phyloP scores from a whole-genome alignment of 2,797 vertebrate genomes.

The Melanotaenia maccullochi region DNA sequence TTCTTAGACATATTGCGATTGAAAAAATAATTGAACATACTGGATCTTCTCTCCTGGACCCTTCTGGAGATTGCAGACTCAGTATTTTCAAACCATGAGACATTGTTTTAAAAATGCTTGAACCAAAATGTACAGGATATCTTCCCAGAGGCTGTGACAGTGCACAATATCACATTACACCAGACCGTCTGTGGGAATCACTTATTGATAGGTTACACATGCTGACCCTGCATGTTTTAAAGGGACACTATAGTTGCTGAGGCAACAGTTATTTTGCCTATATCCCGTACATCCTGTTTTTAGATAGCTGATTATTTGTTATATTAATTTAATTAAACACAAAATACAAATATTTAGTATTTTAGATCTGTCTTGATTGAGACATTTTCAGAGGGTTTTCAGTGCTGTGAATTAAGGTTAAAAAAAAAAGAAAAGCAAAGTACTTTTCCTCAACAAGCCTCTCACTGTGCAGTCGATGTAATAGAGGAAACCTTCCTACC shows the following conservation, averaged over 20 bases:
- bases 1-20: slow-evolving; percentile 6
- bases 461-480: slow-evolving; percentile 18
- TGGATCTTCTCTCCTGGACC: neutral
- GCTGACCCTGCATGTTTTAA: slow-evolving; percentile 30
- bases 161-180: slow-evolving; percentile 48
- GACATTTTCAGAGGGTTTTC: neutral
- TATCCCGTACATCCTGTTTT: neutral
- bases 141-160: slow-evolving; percentile 22
- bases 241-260: neutral
- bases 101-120: slow-evolving; percentile 31
- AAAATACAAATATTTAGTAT: neutral
- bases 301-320: neutral
- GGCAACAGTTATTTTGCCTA: slow-evolving; percentile 8
- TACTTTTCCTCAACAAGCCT: neutral
- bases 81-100: slow-evolving; percentile 37
- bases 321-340: neutral
- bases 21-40: neutral
- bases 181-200: slow-evolving; percentile 17
- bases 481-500: slow-evolving; percentile 23
- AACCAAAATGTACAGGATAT: slow-evolving; percentile 23
- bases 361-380: neutral
- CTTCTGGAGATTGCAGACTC: neutral
- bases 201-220: slow-evolving; percentile 14
- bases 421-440: slow-evolving; percentile 3
- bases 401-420: neutral